Percentiles rank a stretch among this genome's conserved stretches.
These are phyloP conservation scores for Poecilus cupreus DNA, from an alignment of 2,888 invertebrate genomes.

Conservation along the genomic window DNA sequence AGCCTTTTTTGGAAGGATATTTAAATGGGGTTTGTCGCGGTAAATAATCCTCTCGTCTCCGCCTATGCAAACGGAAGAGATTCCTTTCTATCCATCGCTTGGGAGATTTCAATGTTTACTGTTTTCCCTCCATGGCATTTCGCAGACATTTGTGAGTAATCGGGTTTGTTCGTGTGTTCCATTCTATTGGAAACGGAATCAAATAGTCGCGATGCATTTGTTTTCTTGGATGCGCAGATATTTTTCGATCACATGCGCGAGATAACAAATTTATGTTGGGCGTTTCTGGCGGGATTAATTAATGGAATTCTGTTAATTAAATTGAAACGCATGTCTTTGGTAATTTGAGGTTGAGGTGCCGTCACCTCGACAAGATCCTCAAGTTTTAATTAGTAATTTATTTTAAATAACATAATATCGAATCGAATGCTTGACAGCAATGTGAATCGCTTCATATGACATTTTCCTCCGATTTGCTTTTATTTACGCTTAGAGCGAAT, in stretches of 20 bases:
- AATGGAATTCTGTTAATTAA: no score
- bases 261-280: background rate
- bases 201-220: background rate
- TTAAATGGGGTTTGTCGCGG: background rate
- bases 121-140: constrained; percentile 2
- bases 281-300: no score
- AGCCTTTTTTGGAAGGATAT: background rate
- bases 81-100: background rate
- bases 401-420: no score
- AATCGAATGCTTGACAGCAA: no score
- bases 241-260: background rate
- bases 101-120: constrained; percentile 21
- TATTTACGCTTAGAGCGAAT: no score
- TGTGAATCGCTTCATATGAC: no score
- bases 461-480: no score
- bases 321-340: no score
- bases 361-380: no score
- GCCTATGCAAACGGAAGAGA: background rate
- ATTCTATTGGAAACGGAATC: background rate
- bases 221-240: background rate
- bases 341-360: no score
- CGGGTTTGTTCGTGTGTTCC: background rate
- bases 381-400: no score
- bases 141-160: constrained; percentile 29
- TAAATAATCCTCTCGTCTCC: background rate